A percentile compares a stretch with the other conserved stretches of the same genome.
Conservation (phyloP, 2,888 invertebrate species). For the Metacarcinus magister region DNA sequence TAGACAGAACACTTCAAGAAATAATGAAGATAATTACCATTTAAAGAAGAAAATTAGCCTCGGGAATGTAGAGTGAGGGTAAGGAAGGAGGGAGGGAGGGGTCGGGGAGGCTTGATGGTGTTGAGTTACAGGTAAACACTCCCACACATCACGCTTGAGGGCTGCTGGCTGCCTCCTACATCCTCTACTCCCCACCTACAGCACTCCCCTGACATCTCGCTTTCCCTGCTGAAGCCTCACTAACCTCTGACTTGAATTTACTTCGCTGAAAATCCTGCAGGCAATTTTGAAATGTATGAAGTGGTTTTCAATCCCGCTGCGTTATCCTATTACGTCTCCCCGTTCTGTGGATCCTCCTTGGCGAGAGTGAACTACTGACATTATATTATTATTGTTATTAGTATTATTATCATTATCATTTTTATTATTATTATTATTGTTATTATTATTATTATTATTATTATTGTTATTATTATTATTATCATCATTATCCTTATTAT, state of each 20-base stretch:
- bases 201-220: neutral
- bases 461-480: too few relatives aligned
- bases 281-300: constrained; percentile 41
- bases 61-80: neutral
- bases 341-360: neutral
- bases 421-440: too few relatives aligned
- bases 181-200: neutral
- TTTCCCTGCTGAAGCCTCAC: neutral
- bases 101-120: neutral
- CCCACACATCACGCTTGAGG: neutral
- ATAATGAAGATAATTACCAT: neutral
- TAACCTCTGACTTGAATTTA: constrained; percentile 41
- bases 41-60: neutral
- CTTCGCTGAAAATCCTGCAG: constrained; percentile 11
- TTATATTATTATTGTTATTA: neutral
- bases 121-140: constrained; percentile 45
- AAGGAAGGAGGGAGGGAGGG: neutral
- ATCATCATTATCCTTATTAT: too few relatives aligned
- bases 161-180: neutral
- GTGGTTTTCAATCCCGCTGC: constrained; percentile 35
- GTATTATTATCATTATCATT: too few relatives aligned
- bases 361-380: neutral
- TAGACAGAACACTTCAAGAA: neutral
- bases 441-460: too few relatives aligned
- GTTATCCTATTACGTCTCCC: constrained; percentile 12